These are phyloP conservation scores for Monomorium pharaonis DNA, from an alignment of 1,140 invertebrate genomes.

Conservation along the genomic window DNA sequence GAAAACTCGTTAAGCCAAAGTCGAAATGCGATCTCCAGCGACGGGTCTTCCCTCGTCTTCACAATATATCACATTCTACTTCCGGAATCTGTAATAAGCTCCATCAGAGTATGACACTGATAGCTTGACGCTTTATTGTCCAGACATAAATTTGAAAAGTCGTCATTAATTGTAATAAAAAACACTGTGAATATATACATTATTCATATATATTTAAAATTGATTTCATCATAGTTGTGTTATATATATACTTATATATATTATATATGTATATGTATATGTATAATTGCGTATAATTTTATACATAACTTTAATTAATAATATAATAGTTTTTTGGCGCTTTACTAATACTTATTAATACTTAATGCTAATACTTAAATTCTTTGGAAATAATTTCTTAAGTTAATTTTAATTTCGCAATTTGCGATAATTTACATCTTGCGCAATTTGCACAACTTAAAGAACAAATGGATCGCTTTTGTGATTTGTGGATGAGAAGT, in stretches of 20 bases:
- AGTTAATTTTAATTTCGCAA: not conserved
- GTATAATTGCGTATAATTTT: not conserved
- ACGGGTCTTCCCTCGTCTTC: not conserved
- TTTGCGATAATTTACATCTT: not conserved
- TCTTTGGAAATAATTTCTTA: not conserved
- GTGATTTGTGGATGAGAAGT: conserved; percentile 4
- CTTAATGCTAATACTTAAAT: too few relatives aligned
- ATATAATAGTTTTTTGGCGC: not conserved
- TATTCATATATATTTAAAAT: not conserved
- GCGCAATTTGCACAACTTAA: not conserved
- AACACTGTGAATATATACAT: not conserved
- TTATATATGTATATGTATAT: too few relatives aligned
- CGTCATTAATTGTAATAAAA: not conserved
- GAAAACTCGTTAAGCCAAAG: conserved; percentile 52
- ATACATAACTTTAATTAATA: not conserved
- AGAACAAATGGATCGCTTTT: not conserved
- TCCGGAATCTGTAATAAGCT: conserved; percentile 5
- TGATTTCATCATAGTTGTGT: not conserved
- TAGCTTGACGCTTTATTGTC: not conserved
- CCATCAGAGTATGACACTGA: not conserved
- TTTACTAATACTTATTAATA: too few relatives aligned
- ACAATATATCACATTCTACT: conserved; percentile 1
- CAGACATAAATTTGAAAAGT: not conserved
- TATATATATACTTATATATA: too few relatives aligned
- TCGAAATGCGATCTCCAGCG: conserved; percentile 32